Conservation (phyloP, 1,140 invertebrate genomes). For the Procambarus clarkii region DNA sequence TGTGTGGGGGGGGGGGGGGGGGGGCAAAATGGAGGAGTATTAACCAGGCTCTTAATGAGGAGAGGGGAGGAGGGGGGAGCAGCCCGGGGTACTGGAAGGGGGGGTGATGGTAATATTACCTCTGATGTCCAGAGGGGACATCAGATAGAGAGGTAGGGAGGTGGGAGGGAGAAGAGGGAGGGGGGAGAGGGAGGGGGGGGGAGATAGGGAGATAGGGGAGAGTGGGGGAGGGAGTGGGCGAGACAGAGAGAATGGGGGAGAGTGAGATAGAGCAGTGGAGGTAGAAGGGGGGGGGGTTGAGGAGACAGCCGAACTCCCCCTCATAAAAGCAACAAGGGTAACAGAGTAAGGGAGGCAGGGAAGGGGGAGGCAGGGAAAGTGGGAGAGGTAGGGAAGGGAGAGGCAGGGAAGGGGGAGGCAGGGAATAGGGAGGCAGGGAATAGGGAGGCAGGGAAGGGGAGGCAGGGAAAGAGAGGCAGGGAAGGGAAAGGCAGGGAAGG, state of each 20-base stretch:
- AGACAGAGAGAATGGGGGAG: background rate
- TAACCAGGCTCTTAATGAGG: no score
- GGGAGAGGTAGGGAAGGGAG: background rate
- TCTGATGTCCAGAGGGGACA: no score
- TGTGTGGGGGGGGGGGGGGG: no score
- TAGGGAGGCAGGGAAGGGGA: no score
- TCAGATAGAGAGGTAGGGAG: no score
- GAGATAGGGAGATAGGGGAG: background rate
- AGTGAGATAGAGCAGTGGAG: no score
- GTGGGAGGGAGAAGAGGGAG: background rate
- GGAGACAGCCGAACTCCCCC: no score
- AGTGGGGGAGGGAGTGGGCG: background rate
- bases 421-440: no score
- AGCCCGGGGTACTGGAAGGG: background rate
- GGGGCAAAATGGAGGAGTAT: background rate
- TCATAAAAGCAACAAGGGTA: background rate
- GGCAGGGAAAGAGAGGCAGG: background rate
- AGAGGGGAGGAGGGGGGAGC: no score
- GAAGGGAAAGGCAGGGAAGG: background rate
- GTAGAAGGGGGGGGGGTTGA: no score
- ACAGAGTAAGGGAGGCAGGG: background rate
- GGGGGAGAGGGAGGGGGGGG: background rate
- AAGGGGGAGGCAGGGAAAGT: background rate
- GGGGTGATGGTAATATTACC: background rate
- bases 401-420: no score